Percentiles rank a stretch among this genome's conserved stretches.
These are phyloP conservation scores for Chironomus riparius DNA, from an alignment of 2,888 invertebrate species.

Conservation along the genomic window DNA sequence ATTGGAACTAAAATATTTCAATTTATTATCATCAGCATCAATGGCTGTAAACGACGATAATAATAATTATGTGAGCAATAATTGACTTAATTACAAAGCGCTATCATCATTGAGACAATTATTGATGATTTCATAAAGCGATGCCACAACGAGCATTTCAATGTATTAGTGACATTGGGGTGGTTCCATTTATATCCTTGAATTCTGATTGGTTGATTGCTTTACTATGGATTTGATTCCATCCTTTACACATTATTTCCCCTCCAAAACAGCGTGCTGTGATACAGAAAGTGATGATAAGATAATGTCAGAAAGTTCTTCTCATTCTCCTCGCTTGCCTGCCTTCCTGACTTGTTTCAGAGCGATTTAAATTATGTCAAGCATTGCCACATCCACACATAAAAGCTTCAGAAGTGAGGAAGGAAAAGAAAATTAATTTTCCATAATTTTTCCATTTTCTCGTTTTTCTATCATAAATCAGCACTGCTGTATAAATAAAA, in stretches of 20 bases:
- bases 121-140: background rate
- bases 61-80: background rate
- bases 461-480: background rate
- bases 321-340: background rate
- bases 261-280: background rate
- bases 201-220: background rate
- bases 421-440: background rate
- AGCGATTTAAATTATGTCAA: background rate
- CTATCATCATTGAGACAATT: background rate
- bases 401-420: background rate
- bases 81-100: background rate
- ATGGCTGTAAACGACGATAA: background rate
- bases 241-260: background rate
- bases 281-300: background rate
- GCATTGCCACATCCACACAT: background rate
- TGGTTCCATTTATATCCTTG: background rate
- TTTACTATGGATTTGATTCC: background rate
- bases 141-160: background rate
- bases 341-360: background rate
- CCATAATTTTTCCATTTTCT: slow-evolving; percentile 24
- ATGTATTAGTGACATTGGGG: too few species aligned
- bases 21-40: background rate
- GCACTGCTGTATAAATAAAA: background rate
- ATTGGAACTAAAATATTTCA: background rate
- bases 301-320: background rate